phyloP scores from a whole-genome alignment of 2,113 vertebrate species.

The Gavialis gangeticus region DNA sequence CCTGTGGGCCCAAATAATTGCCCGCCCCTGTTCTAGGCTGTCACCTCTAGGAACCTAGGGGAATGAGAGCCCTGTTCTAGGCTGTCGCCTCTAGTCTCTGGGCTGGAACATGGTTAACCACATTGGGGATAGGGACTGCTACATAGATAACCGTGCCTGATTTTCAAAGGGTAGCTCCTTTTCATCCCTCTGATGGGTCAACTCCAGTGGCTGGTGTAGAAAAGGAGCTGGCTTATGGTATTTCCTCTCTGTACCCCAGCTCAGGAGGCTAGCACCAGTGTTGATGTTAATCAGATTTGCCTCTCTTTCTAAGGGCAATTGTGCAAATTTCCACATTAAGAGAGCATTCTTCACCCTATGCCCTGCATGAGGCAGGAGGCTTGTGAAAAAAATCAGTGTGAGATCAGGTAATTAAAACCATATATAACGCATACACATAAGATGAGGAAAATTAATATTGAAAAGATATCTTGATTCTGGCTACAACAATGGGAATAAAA shows the following conservation, averaged over 20 bases:
- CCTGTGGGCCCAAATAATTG: too few relatives aligned
- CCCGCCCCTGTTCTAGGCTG: too few relatives aligned
- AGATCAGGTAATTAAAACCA: neutral
- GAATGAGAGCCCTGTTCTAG: too few relatives aligned
- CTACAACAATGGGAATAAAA: neutral
- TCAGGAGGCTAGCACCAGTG: too few relatives aligned
- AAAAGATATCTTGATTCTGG: neutral
- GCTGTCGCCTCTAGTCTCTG: neutral
- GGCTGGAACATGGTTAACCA: neutral
- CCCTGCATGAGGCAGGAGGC: neutral
- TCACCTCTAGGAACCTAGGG: too few relatives aligned
- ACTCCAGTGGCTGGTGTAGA: neutral
- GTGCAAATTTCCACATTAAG: neutral
- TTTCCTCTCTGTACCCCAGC: neutral
- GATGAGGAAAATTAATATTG: neutral
- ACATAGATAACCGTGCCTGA: rapidly evolving
- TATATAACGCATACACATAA: neutral
- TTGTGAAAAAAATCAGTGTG: neutral
- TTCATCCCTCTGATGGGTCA: neutral
- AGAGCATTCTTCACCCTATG: neutral
- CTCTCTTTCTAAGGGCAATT: too few relatives aligned
- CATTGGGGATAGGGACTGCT: rapidly evolving
- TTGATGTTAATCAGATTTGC: neutral
- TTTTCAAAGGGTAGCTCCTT: neutral
- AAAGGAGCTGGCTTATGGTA: neutral